Base-by-base conservation (phyloP, 1,140 invertebrate species). In the Cydia pomonella region DNA sequence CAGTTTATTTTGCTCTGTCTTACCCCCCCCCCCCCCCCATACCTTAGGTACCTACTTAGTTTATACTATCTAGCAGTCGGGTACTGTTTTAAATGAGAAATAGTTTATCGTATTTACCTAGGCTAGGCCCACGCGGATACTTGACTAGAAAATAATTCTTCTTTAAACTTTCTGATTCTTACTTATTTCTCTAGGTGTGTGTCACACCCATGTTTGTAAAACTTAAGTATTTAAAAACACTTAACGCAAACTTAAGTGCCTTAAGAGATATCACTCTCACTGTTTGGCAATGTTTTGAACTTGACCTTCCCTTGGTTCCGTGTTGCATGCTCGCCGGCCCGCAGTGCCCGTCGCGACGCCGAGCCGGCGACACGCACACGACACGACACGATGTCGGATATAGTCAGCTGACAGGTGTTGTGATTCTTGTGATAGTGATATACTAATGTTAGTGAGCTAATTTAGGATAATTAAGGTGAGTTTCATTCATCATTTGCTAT, bases 241-340 rank as follows among this genome's bases (percentile, higher is more conserved):
- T 59, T 23, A 59, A 59, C 7, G 0, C 53, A n/a, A n/a, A 16
- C 33, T 38, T 38, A 53, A 53, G n/a, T 4, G 4, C n/a, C 50
- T 53, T 53, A 18, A 53, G 50, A 53, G 44, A 47, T n/a, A 44
- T n/a, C n/a, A 59, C 53, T 59, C 53, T 59, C 53, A 59, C 53
- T 59, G 53, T 59, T 23, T 23, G 53, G 21, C 16, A 18, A 18
- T 23, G 18, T 25, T 18, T 73, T 82, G 82, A 84, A 82, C 82
- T 84, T 84, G 82, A 84, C 81, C 82, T 82, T 84, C 76, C 72
- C 12, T 69, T 81, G 79, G 79, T 59, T 79, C 75, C 23, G 47
- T 79, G 50, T 77, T 7, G 81, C 77, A 76, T 77, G 63, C 18
- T 21, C 64, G 75, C 79, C 64, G 29, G 25, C 0, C 21, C 9